phyloP scores from a whole-genome alignment of 1,140 invertebrate genomes.

The Aphelinus certus region DNA sequence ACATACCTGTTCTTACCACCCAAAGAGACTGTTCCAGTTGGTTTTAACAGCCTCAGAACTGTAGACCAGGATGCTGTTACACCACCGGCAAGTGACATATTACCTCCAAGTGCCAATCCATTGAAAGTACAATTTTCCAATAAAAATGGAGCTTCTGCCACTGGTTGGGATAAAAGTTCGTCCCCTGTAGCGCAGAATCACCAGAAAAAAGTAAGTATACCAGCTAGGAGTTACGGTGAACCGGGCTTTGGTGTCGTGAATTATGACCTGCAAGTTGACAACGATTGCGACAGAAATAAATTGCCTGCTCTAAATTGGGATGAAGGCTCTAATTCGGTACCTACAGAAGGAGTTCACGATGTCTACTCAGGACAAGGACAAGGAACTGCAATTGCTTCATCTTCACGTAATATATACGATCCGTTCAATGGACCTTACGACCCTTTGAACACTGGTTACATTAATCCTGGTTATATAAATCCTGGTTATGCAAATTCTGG shows the following conservation, averaged over 20 bases:
- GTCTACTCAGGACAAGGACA: no score
- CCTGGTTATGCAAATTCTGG: no score
- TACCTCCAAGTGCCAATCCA: conserved; percentile 8
- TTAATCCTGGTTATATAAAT: no score
- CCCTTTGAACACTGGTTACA: no score
- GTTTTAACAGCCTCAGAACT: neutral
- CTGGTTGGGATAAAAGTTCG: conserved; percentile 14
- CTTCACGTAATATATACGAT: no score
- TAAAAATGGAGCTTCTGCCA: neutral
- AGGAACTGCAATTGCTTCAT: no score
- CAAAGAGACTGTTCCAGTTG: neutral
- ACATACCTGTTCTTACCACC: conserved; percentile 32
- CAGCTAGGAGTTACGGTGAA: conserved; percentile 38
- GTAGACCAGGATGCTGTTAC: neutral
- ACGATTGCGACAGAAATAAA: conserved; percentile 9
- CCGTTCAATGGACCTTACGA: no score
- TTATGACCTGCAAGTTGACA: conserved; percentile 18
- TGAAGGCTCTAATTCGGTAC: no score
- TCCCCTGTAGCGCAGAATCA: neutral
- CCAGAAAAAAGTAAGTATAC: neutral
- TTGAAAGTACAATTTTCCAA: neutral
- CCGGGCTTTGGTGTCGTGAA: conserved; percentile 25
- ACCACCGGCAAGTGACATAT: neutral
- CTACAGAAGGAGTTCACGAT: no score
- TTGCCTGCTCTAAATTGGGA: no score